Evolutionary conservation across 2,888 invertebrate genomes (phyloP).

Genomic region (Dynastes maya): DNA sequence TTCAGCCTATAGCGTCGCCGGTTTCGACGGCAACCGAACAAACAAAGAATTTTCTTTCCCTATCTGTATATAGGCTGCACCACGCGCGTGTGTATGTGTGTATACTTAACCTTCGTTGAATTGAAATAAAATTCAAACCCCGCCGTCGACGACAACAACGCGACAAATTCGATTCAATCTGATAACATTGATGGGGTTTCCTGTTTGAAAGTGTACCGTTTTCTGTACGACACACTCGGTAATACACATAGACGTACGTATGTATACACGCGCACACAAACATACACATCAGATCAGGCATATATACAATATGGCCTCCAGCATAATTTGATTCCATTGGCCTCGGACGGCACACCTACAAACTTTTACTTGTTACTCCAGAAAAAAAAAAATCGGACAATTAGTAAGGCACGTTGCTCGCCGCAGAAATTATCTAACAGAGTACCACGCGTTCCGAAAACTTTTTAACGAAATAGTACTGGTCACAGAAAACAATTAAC

Average conservation of each 20-base stretch:
- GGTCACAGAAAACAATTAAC: not conserved
- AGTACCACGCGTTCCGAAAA: not conserved
- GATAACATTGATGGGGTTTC: conserved; percentile 52
- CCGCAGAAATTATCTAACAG: not conserved
- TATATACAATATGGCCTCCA: conserved; percentile 50
- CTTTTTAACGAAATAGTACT: conserved; percentile 1
- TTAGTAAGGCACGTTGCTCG: conserved; percentile 34
- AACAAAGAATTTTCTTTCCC: conserved; percentile 16
- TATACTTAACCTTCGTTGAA: conserved; percentile 24
- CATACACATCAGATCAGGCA: not conserved
- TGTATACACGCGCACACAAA: conserved; percentile 3
- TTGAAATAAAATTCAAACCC: conserved; percentile 30
- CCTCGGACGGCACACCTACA: conserved; percentile 51
- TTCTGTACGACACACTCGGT: conserved; percentile 19
- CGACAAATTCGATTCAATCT: conserved; percentile 35
- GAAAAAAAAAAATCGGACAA: conserved; percentile 37
- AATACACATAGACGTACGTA: not conserved
- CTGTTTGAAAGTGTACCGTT: conserved; percentile 55
- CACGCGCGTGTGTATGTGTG: not conserved
- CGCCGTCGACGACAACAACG: conserved; percentile 5
- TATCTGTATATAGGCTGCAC: not conserved
- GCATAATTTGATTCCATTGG: conserved; percentile 48
- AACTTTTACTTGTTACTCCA: conserved; percentile 42
- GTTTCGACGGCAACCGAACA: conserved; percentile 5
- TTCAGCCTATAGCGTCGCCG: conserved; percentile 26